Conservation (phyloP, 2,113 vertebrate genomes). For the Electrona antarctica region DNA sequence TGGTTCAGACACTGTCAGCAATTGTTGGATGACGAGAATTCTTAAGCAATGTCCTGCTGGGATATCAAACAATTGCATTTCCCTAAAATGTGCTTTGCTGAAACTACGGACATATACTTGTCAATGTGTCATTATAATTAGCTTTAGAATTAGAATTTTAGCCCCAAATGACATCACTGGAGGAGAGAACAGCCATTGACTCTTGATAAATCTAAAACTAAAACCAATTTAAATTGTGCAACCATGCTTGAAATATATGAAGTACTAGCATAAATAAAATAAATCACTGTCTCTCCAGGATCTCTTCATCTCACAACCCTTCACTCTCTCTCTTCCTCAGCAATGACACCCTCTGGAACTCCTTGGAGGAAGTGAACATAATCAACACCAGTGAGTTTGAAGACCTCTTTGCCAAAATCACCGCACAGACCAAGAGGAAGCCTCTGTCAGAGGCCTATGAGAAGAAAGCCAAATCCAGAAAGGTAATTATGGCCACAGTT, state of each 20-base stretch:
- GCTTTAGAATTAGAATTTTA: too few species aligned
- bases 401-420: conserved; percentile 92
- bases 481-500: conserved; percentile 72
- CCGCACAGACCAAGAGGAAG: conserved; percentile 87
- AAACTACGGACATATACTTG: too few species aligned
- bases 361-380: conserved; percentile 88
- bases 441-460: conserved; percentile 88
- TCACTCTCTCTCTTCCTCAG: conserved; percentile 43
- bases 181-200: too few species aligned
- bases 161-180: too few species aligned
- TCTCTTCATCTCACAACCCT: conserved; percentile 17
- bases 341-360: conserved; percentile 85
- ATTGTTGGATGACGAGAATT: background rate
- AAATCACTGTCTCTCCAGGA: background rate
- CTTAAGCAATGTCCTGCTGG: too few species aligned
- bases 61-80: too few species aligned
- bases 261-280: background rate
- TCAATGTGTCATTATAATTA: too few species aligned
- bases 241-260: too few species aligned
- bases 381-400: conserved; percentile 89
- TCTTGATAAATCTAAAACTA: too few species aligned
- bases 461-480: conserved; percentile 89
- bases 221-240: too few species aligned
- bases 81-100: too few species aligned
- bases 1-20: background rate